Evolutionary conservation across 2,113 vertebrate species (phyloP), one percentile per base, ranked within the genome.

Genomic region (Oreochromis aureus): DNA sequence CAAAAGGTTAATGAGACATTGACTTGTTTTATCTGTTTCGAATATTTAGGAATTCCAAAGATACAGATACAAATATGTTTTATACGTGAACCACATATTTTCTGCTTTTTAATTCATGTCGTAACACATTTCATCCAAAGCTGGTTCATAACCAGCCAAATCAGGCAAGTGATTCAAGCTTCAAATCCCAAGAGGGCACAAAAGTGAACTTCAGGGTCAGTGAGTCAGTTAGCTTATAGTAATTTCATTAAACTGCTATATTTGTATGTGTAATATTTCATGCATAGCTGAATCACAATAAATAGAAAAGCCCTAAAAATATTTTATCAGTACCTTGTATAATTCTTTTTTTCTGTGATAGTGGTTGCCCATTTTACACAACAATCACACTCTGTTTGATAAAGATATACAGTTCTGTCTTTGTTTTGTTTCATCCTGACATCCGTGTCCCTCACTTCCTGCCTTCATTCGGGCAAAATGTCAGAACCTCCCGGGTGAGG

Each of bases 401-500:
- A 36, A 36, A 80, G 54, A 58, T 2, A 86, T 12, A 55, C 4
- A 80, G 12, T 24, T 73, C 24, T 84, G 13, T 61, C 71, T 71
- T n/a, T 56, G 18, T 83, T 24, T 81, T 30, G 10, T 34, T 54
- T 78, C 10, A 58, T 85, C 53, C 13, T 10, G 54, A 46, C 54
- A 10, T 80, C 30, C 34, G 9, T 30, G 54, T 66, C 12, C 44
- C 30, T 63, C 79, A 30, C 36, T 76, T 44, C 5, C 61, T 85
- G 54, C 71, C 44, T 59, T 54, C 61, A 69, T 59, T 83, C 39
- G 44, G 81, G 63, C 83, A 86, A 85, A 93, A 93, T 87, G 85
- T 92, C 92, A 93, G 34, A 90, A 66, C n/a, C 41, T 89, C 82
- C 82, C 46, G 80, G 48, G 87, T 79, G 88, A 89, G 76, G 22